Base-by-base conservation (phyloP, 2,797 vertebrate genomes). In the Epinephelus malabaricus region DNA sequence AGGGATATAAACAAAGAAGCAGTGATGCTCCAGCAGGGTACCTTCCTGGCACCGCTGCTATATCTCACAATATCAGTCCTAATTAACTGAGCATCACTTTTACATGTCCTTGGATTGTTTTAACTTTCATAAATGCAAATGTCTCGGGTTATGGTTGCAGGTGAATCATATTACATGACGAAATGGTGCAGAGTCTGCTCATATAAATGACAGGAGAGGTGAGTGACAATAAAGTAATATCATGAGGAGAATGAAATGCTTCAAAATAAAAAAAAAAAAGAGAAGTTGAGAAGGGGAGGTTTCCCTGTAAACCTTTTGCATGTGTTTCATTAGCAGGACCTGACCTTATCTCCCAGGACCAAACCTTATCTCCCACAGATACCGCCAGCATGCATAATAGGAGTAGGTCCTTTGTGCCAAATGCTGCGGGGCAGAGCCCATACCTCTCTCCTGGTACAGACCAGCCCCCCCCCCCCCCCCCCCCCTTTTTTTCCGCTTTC, bases 331-430 rank as follows among this genome's bases (percentile, higher is more conserved):
- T 94, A 93, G 69, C 81, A 64, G 78, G 68, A 88, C 63, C 84
- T 87, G 89, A 94, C 85, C 88, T 87, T 92, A 93, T 95, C 93
- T 93, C 85, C 73, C 83, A 74, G 81, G 86, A 90, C 89, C 87
- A 70, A 86, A 79, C 76, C 88, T 85, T 82, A 89, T 90, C 91
- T 84, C 68, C 82, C 73, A 59, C 75, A 90, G 92, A 92, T 85
- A 90, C 78, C 71, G 61, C 84, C 69, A 91, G 88, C 92, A 94
- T 95, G 88, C 90, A 95, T 94, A 95, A 94, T 93, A 90, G 91
- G 79, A 94, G 78, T 49, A 88, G 84, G 68, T 73, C 90, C 89
- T 94, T 92, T 94, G 91, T 93, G 90, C 88, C 88, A 91, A 90
- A 90, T 79, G 89, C 92, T 94, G 89, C 53, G 3, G 90, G 90